Evolutionary conservation across 2,113 vertebrate species (phyloP).

Genomic region (Pteruthius melanotis): DNA sequence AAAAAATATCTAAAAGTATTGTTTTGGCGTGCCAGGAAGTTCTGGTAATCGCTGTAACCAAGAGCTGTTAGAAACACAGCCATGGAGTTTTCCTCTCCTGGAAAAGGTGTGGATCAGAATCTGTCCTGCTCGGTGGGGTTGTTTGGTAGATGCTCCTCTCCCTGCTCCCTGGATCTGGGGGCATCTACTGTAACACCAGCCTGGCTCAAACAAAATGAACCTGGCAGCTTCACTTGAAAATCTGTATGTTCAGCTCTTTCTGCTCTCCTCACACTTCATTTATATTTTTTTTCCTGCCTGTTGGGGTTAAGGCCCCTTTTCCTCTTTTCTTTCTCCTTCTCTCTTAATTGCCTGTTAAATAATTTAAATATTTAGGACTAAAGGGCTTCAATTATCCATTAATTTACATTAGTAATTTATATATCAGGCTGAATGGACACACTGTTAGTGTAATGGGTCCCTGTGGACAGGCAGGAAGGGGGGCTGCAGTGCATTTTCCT

Average conservation of each 20-base stretch:
- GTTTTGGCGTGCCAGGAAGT: not conserved
- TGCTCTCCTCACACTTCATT: not conserved
- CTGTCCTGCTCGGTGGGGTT: accelerated
- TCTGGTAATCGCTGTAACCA: accelerated
- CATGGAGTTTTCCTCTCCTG: not conserved
- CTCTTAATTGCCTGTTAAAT: slow-evolving; percentile 71
- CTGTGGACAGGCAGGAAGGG: slow-evolving; percentile 24
- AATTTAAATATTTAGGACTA: slow-evolving; percentile 73
- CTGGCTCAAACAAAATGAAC: not conserved
- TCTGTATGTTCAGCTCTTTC: not conserved
- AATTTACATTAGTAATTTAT: slow-evolving; percentile 78
- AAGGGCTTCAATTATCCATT: slow-evolving; percentile 73
- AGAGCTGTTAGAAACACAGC: not conserved
- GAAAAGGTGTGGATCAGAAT: not conserved
- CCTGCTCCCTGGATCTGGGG: not conserved
- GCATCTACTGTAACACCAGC: not conserved
- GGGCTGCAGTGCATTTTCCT: slow-evolving; percentile 41
- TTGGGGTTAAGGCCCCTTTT: slow-evolving; percentile 34
- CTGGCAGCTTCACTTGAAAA: not conserved
- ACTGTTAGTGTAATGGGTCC: slow-evolving; percentile 64
- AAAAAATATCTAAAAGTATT: not conserved
- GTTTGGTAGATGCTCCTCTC: not conserved
- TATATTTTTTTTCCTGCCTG: not conserved
- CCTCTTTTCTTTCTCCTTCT: slow-evolving; percentile 2
- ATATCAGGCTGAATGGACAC: slow-evolving; percentile 61